Conservation (phyloP, 1,140 invertebrate species). For the Trissolcus basalis region DNA sequence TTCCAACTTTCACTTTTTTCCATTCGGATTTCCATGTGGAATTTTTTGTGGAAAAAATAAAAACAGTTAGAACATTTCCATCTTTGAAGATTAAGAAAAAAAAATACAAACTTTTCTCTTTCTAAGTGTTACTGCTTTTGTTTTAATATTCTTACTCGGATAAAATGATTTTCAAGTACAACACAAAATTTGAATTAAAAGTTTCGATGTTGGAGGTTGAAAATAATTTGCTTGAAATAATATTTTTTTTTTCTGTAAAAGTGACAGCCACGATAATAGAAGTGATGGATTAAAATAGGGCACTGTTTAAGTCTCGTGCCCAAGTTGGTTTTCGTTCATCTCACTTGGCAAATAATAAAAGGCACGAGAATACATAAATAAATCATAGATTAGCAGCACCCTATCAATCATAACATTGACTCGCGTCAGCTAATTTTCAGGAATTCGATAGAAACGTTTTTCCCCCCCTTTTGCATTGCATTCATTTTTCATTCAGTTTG, state of each 20-base stretch:
- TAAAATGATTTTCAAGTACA: background rate
- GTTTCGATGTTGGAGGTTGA: background rate
- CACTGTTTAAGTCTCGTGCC: constrained; percentile 10
- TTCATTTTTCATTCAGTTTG: too few relatives aligned
- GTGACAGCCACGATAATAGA: constrained; percentile 19
- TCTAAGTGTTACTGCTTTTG: too few relatives aligned
- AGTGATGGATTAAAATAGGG: constrained; percentile 37
- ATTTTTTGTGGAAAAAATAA: too few relatives aligned
- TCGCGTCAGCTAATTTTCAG: constrained; percentile 1
- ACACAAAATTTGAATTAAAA: too few relatives aligned
- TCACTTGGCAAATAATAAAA: background rate
- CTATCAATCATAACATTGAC: constrained; percentile 31
- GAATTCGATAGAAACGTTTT: background rate
- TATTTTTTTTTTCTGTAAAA: constrained; percentile 1
- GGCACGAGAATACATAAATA: constrained; percentile 15
- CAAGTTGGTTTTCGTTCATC: background rate
- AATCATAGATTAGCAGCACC: constrained; percentile 5
- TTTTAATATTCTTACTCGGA: background rate
- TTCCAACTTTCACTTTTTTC: background rate
- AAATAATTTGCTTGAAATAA: background rate
- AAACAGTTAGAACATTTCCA: too few relatives aligned
- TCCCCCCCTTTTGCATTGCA: too few relatives aligned
- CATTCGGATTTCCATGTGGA: background rate
- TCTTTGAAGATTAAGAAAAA: too few relatives aligned
- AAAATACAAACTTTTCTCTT: too few relatives aligned